Evolutionary conservation across 2,113 vertebrate genomes (phyloP), one percentile per base, ranked within the genome.

Genomic region (Panurus biarmicus): DNA sequence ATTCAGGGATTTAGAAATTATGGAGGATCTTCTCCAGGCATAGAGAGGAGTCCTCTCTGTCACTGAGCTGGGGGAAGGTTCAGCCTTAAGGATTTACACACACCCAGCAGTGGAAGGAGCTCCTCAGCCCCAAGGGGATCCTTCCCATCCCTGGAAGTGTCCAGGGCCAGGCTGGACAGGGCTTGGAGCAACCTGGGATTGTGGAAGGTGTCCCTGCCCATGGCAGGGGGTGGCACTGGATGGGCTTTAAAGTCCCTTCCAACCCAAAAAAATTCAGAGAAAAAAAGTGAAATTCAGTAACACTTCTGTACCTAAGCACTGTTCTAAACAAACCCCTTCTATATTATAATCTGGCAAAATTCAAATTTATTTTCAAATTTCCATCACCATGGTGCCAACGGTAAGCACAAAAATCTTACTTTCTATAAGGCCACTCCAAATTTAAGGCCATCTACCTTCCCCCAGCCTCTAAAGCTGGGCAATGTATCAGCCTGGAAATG

Each of bases 371-470:
- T 94, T 84, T n/a, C 35, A 33, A n/a, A 12, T 45, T 35, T 47
- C 26, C 6, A 11, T 7, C 10, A 5, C 4, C 23, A 1, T 0
- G 5, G 8, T 6, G 16, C 7, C 14, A 62, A 53, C 12, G 56
- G n/a, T 1, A 75, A 80, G 26, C 53, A 72, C 4, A 2, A 56
- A 29, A 65, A 66, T 5, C 4, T 58, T 24, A 16, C 12, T 69
- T 66, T 31, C n/a, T 50, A 1, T 2, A 51, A 29, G 0, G 4
- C 19, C 10, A 23, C 31, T 47, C 62, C 60, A 40, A 22, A n/a
- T 62, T 87, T 58, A 65, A 75, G 45, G 26, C 35, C 26, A 25
- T 57, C 29, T 14, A 6, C 40, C 38, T 81, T 29, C 57, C 21
- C 1, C 10, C 22, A 50, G 71, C 17, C 56, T 62, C 56, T n/a